phyloP scores from a whole-genome alignment of 2,113 vertebrate genomes.

The Thunnus thynnus region DNA sequence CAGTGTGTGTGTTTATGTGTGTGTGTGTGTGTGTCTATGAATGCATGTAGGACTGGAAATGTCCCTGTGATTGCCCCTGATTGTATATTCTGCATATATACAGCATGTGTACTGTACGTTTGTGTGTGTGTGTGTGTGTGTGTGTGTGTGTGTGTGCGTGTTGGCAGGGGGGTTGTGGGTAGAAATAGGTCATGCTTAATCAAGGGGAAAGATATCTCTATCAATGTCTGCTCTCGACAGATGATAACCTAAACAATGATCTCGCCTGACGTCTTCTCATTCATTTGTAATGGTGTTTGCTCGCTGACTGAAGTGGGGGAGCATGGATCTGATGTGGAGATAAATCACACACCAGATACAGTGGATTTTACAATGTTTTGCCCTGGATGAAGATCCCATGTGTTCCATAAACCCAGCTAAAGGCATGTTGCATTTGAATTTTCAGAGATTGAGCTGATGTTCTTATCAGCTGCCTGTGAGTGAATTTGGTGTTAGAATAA shows the following conservation, averaged over 20 bases:
- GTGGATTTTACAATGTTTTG: constrained; percentile 50
- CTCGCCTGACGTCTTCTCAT: constrained; percentile 58
- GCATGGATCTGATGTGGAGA: constrained; percentile 49
- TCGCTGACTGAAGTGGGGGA: constrained; percentile 23
- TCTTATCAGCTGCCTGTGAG: constrained; percentile 23
- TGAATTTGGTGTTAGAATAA: background rate
- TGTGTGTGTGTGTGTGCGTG: constrained; percentile 12
- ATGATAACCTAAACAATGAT: constrained; percentile 65
- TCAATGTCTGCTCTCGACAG: constrained; percentile 70
- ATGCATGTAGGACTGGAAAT: background rate
- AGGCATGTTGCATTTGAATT: constrained; percentile 49
- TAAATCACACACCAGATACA: constrained; percentile 32
- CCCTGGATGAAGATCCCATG: constrained; percentile 36
- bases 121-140: constrained; percentile 34
- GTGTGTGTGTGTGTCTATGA: background rate
- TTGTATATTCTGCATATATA: background rate
- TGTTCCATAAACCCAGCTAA: constrained; percentile 25
- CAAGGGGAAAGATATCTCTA: constrained; percentile 73
- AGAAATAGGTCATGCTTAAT: constrained; percentile 76
- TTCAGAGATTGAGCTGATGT: constrained; percentile 28
- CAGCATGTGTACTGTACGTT: constrained; percentile 19
- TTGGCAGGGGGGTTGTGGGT: background rate
- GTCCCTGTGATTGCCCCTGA: constrained; percentile 24
- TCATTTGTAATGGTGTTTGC: constrained; percentile 68
- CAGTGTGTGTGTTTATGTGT: constrained; percentile 1